Base-by-base conservation (phyloP, 1,140 invertebrate genomes). In the Hydropsyche tenuis region DNA sequence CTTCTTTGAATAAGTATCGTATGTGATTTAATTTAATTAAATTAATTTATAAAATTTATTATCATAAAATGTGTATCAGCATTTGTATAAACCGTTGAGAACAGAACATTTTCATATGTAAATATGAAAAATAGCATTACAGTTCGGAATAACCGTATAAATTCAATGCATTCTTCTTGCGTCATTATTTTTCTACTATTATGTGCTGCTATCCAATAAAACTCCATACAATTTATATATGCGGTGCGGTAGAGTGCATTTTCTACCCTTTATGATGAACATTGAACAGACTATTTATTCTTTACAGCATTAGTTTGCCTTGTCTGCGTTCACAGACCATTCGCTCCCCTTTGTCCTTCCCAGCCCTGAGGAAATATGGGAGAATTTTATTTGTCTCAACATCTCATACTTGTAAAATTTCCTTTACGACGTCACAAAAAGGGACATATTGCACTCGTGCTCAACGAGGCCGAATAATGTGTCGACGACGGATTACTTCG, bases 381-480 rank as follows among this genome's bases (percentile, higher is more conserved):
- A 46, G 37, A 42, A 46, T 65, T 65, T 65, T 65, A 65, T 65
- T 65, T 65, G 63, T 43, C 4, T 48, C 45, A 12, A 48, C 45
- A 18, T 65, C 63, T 43, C 20, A 56, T 70, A 69, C 48, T 70
- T 56, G 48, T 56, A 74, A 77, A 77, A 69, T 74, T 74, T 69
- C 73, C 12, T 68, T 72, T 74, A 64, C n/a, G n/a, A n/a, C n/a
- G n/a, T n/a, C n/a, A n/a, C 51, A 64, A 74, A 77, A 43, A 65
- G 30, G 42, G 73, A 77, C 75, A 74, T 77, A 77, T 77, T 77
- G 75, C 73, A 74, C 73, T 77, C 62, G 75, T 77, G 75, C 25
- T 62, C 75, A 74, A 72, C 74, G 75, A 72, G 60, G 46, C 22
- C 63, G 30, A 74, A 77, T 77, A 77, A 77, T 53, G 27, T 43